A percentile compares a stretch with the other conserved stretches of the same genome.
These are phyloP conservation scores for Metacarcinus magister DNA, from an alignment of 2,888 invertebrate species.

Conservation along the genomic window DNA sequence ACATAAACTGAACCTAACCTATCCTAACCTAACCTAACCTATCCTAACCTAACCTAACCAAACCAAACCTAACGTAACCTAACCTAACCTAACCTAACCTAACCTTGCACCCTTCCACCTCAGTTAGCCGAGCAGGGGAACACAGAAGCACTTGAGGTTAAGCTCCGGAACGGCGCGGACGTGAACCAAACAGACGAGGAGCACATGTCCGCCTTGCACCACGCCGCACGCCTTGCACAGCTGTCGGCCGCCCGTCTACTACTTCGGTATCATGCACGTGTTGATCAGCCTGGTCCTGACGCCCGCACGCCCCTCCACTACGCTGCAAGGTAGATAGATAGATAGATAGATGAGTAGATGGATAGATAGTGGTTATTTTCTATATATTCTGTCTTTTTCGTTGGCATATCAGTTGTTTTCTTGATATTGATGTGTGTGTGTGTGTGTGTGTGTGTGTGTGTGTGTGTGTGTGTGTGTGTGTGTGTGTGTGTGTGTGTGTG, in stretches of 20 bases:
- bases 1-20: too few relatives aligned
- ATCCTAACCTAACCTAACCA: not conserved
- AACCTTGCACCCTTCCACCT: not conserved
- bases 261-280: constrained; percentile 84
- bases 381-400: too few relatives aligned
- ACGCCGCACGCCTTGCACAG: constrained; percentile 85
- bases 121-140: constrained; percentile 82
- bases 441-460: not conserved
- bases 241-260: constrained; percentile 84
- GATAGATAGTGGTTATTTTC: too few relatives aligned
- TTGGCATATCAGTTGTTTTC: too few relatives aligned
- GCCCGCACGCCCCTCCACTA: constrained; percentile 85
- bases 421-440: too few relatives aligned
- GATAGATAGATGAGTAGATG: not conserved
- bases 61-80: not conserved
- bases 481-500: not conserved
- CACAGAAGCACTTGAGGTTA: constrained; percentile 66
- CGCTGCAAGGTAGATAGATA: constrained; percentile 84
- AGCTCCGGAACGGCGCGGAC: constrained; percentile 54
- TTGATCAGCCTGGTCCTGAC: constrained; percentile 85
- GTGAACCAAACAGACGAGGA: constrained; percentile 85
- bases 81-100: not conserved
- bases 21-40: too few relatives aligned
- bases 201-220: constrained; percentile 85
- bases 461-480: not conserved